Conservation (phyloP, 2,888 invertebrate species). For the Hydrotaea diabolus region DNA sequence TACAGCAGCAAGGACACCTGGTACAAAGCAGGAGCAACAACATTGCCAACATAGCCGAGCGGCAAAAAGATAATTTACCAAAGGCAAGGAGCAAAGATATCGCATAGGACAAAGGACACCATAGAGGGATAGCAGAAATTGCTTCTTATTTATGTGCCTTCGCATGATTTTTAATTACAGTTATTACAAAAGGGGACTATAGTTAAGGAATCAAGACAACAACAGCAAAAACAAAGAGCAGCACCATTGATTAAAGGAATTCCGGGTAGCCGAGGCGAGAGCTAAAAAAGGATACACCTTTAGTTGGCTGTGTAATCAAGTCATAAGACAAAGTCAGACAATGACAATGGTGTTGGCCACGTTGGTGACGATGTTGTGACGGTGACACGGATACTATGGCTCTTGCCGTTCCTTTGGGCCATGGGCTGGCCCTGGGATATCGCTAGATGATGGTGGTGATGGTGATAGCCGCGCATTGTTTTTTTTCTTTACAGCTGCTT, state of each 20-base stretch:
- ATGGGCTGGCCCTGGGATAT: background rate
- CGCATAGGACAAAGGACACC: background rate
- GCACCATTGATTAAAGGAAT: constrained; percentile 33
- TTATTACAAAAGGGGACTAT: constrained; percentile 41
- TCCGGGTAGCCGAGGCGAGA: too few species aligned
- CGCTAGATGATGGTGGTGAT: background rate
- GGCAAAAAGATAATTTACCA: constrained; percentile 1
- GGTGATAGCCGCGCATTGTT: background rate
- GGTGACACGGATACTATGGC: background rate
- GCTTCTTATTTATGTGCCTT: background rate
- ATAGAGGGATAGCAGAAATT: background rate
- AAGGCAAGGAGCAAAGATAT: background rate
- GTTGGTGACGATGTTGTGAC: background rate
- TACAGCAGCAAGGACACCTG: constrained; percentile 15
- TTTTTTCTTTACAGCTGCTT: background rate
- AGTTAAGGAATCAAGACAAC: background rate
- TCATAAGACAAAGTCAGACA: background rate
- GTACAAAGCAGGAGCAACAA: background rate
- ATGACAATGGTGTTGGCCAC: constrained; percentile 19
- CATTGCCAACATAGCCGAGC: background rate
- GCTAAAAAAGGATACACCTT: background rate
- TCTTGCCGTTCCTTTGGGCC: background rate
- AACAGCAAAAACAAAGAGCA: background rate
- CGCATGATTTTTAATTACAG: constrained; percentile 46
- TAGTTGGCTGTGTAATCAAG: constrained; percentile 12